A percentile compares a stretch with the other conserved stretches of the same genome.
Evolutionary conservation across 2,113 vertebrate genomes (phyloP).

Genomic region (Megaptera novaeangliae): DNA sequence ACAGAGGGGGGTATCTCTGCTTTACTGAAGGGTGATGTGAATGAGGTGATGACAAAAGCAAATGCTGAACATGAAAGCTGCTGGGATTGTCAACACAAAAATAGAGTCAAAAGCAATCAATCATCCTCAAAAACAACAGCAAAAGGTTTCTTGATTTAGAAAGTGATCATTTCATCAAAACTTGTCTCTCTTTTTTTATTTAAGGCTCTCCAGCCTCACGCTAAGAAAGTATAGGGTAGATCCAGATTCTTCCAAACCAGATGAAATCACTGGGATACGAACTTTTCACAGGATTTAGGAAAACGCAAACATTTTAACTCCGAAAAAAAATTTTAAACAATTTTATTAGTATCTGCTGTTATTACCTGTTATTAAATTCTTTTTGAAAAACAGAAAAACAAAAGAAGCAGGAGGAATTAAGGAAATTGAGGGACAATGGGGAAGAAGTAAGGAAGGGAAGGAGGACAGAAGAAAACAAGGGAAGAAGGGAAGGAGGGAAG

Average conservation of each 20-base stretch:
- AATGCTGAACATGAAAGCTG: rapidly evolving
- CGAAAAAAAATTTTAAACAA: background rate
- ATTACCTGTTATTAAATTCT: background rate
- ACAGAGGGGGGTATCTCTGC: rapidly evolving
- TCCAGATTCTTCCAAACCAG: background rate
- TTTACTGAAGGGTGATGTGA: rapidly evolving
- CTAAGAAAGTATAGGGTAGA: background rate
- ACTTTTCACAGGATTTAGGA: background rate
- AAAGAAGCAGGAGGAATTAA: background rate
- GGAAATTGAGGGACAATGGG: background rate
- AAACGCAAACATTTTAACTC: background rate
- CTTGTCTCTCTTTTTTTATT: background rate
- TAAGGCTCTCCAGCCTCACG: background rate
- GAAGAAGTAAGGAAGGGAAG: background rate
- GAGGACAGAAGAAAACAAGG: background rate
- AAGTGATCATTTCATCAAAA: no score
- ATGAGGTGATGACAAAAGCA: rapidly evolving
- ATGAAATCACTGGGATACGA: background rate
- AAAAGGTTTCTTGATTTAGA: background rate
- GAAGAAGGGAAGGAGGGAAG: background rate
- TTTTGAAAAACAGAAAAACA: background rate
- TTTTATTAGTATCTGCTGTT: background rate
- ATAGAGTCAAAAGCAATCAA: rapidly evolving
- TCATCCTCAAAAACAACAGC: background rate
- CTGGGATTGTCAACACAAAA: background rate